Percentiles rank a stretch among this genome's conserved stretches.
These are phyloP conservation scores for Drosophila eugracilis DNA, from an alignment of 1,140 invertebrate genomes.

Conservation along the genomic window DNA sequence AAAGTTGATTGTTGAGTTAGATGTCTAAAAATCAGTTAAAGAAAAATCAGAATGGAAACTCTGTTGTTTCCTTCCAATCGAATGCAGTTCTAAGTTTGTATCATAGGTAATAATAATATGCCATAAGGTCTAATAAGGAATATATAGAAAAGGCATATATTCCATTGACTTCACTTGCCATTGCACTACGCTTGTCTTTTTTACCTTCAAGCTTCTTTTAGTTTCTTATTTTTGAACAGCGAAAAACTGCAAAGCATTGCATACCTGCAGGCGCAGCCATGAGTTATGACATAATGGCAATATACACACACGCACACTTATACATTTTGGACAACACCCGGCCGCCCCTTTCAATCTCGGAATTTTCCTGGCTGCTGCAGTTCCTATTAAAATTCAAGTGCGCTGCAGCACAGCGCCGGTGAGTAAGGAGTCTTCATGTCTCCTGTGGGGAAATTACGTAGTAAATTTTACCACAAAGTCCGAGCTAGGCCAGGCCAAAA, in stretches of 20 bases:
- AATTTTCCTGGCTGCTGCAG: slow-evolving; percentile 22
- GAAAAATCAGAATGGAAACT: too few species aligned
- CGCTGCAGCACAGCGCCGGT: slow-evolving; percentile 27
- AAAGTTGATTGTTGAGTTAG: too few species aligned
- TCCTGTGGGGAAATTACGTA: slow-evolving; percentile 53
- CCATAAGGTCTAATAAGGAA: too few species aligned
- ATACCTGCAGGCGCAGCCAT: slow-evolving; percentile 49
- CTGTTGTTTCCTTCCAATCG: too few species aligned
- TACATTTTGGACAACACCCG: slow-evolving; percentile 9
- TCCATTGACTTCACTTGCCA: too few species aligned
- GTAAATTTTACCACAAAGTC: slow-evolving; percentile 63
- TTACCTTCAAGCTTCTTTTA: slow-evolving; percentile 10
- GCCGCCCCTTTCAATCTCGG: not conserved
- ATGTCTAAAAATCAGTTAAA: too few species aligned
- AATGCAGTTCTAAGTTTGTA: too few species aligned
- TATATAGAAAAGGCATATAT: too few species aligned
- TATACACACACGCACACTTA: slow-evolving; percentile 18
- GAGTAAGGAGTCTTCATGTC: slow-evolving; percentile 11
- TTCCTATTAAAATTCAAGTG: slow-evolving; percentile 77
- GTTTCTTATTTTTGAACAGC: slow-evolving; percentile 62
- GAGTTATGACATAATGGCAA: slow-evolving; percentile 69
- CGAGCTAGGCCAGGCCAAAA: slow-evolving; percentile 33
- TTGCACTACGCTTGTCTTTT: too few species aligned
- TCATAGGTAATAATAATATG: too few species aligned
- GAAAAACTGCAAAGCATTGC: slow-evolving; percentile 37